These are phyloP conservation scores for Papilio glaucus DNA, from an alignment of 1,140 invertebrate species.

Conservation along the genomic window DNA sequence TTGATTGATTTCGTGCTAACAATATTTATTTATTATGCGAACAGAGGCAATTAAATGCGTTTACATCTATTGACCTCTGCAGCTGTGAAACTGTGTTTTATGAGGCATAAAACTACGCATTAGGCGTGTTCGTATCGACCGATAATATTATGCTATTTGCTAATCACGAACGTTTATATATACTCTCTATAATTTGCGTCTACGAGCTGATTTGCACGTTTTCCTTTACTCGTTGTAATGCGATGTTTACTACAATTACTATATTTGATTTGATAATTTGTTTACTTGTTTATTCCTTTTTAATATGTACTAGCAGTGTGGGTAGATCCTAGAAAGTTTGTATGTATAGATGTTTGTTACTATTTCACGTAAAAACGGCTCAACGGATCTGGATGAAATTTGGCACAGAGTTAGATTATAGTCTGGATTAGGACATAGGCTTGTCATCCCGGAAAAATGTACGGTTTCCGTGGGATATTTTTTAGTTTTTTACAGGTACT, in stretches of 20 bases:
- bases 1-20: conserved; percentile 32
- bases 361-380: no score
- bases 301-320: not conserved
- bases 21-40: conserved; percentile 33
- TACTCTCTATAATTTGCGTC: not conserved
- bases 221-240: not conserved
- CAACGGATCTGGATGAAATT: no score
- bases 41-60: conserved; percentile 23
- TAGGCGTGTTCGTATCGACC: conserved; percentile 18
- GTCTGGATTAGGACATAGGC: no score
- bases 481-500: no score
- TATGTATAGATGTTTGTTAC: no score
- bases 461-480: no score
- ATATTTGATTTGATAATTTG: not conserved
- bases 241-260: conserved; percentile 16
- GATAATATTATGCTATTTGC: conserved; percentile 15
- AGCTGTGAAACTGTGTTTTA: conserved; percentile 34
- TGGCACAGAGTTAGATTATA: no score
- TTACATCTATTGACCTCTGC: conserved; percentile 38
- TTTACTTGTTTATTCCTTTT: not conserved
- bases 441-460: no score
- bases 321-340: no score
- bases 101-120: conserved; percentile 35
- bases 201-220: conserved; percentile 6
- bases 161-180: conserved; percentile 19